Evolutionary conservation across 2,888 invertebrate genomes (phyloP), one percentile per base, ranked within the genome.

Genomic region (Copidosoma aretas): DNA sequence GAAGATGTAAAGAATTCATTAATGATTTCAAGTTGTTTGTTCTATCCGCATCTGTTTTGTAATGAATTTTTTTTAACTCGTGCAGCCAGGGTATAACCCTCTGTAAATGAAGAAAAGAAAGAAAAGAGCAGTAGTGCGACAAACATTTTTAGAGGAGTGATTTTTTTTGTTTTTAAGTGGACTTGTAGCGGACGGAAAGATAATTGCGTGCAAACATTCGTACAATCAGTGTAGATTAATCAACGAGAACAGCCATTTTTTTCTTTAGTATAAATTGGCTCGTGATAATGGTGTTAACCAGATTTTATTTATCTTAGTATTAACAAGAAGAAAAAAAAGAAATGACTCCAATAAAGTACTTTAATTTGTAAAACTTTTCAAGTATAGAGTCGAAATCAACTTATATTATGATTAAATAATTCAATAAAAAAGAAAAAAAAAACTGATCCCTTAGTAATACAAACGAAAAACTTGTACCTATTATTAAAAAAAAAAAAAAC

Each of bases 301-400:
- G 62, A 71, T 64, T 68, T 71, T 71, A 71, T 71, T 68, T 71
- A 68, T 68, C 63, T 39, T 68, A 71, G 52, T 21, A 51, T 49
- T 43, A 64, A n/a, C n/a, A n/a, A n/a, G n/a, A n/a, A n/a, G n/a
- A n/a, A n/a, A n/a, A n/a, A n/a, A n/a, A 62, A 60, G 41, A 61
- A 64, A 56, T 59, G 51, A 57, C 58, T 63, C 57, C 67, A 57
- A 43, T 22, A 62, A 71, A 60, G 56, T 65, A 67, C 61, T 64
- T 71, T 67, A 64, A 67, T 64, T 51, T 67, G 54, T 67, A 71
- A 71, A 54, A 56, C 60, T 59, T 64, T 41, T 58, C 19, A n/a
- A n/a, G n/a, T n/a, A n/a, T 64, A 64, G 60, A 51, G 56, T 51
- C 64, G 56, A 61, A 49, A 64, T 53, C 39, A 63, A 64, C 24